Evolutionary conservation across 2,113 vertebrate species (phyloP).

Genomic region (Plecotus auritus): DNA sequence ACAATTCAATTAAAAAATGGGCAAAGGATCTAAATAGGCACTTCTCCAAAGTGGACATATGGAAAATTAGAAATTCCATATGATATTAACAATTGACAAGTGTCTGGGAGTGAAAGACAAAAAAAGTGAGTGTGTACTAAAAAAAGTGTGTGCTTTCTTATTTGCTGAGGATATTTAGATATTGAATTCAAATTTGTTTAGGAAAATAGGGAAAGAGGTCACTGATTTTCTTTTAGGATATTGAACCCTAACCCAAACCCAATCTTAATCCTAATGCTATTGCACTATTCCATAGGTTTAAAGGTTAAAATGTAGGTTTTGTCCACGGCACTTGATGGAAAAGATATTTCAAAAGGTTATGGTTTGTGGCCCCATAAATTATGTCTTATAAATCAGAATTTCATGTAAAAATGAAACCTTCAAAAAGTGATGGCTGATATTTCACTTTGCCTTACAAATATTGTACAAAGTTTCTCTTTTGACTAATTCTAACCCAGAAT

Average conservation of each 20-base stretch:
- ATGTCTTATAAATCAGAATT: background rate
- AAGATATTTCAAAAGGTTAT: background rate
- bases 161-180: background rate
- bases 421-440: background rate
- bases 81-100: background rate
- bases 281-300: background rate
- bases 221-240: background rate
- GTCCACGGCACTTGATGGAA: background rate
- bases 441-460: background rate
- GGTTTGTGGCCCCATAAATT: background rate
- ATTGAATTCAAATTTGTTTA: background rate
- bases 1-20: too few relatives aligned
- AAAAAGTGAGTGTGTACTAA: background rate
- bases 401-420: background rate
- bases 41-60: too few relatives aligned
- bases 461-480: background rate
- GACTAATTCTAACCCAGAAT: background rate
- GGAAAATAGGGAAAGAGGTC: background rate
- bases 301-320: background rate
- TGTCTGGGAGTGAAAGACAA: background rate
- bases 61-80: background rate
- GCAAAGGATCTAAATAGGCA: too few relatives aligned
- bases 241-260: background rate
- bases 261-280: background rate
- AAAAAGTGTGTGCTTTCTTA: background rate